Evolutionary conservation across 1,140 invertebrate species (phyloP), one percentile per base, ranked within the genome.

Genomic region (Pararge aegeria): DNA sequence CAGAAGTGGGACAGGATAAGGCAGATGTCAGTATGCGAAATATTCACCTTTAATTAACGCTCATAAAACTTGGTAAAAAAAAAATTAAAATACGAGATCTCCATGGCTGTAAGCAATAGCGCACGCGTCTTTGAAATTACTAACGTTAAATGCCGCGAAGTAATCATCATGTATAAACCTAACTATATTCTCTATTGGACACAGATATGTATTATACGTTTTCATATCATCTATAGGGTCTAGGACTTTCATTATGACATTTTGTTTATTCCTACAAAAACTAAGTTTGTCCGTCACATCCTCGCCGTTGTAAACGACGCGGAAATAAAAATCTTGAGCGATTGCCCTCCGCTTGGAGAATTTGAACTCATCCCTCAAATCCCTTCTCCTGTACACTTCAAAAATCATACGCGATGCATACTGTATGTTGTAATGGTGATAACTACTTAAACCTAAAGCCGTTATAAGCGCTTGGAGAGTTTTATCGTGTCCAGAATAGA

Each of bases 401-500:
- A 98, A 94, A 2, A 97, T 93, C 58, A 98, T 90, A 55, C 97
- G 90, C 0, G 96, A 95, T 1, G 96, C 97, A 88, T 97, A 98
- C 27, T 94, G 92, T 66, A 92, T 90, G 29, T 90, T 90, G 20
- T 91, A 90, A 58, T 90, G 59, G 91, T 92, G 87, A 13, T 91
- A 90, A 10, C 82, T 91, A 12, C 80, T 81, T 24, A 95, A 91
- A 0, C 96, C 96, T 16, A 98, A 76, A 0, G 96, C 95, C 4
- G 94, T 92, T 1, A 95, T 92, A 2, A 98, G 83, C 68, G 96
- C 95, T 68, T 97, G 95, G 16, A 98, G 68, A 0, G 97, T 98
- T 70, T 95, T 95, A 80, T 98, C 97, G 75, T 98, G 97, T 0
- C 96, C 97, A 0, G 97, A 98, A 79, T 97, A 98, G 0, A 98